Evolutionary conservation across 2,113 vertebrate species (phyloP), one percentile per base, ranked within the genome.

Genomic region (Dicentrarchus labrax): DNA sequence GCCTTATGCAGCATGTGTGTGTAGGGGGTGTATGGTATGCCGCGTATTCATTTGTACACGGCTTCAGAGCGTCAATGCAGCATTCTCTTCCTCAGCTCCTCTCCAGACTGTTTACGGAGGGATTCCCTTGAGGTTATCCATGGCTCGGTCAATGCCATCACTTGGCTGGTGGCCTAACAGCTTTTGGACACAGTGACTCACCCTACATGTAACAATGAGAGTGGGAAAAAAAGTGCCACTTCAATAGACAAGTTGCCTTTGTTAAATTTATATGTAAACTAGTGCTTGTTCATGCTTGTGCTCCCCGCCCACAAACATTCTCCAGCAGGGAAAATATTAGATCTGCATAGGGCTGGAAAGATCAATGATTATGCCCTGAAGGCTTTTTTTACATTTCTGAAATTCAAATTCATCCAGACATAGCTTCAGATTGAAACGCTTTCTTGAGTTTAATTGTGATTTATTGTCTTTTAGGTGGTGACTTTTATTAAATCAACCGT

Each of bases 111-210:
- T 87, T 86, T 80, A 76, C 53, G 15, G 74, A 85, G 87, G 92
- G 90, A 92, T 92, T 93, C 91, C 93, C 90, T 84, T 71, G 84
- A 84, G 91, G 69, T 78, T 82, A 72, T 82, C 70, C 72, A 41
- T 50, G 6, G 13, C 84, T 79, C 38, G 24, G 36, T 56, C 38
- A 36, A 75, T 84, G 88, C 81, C 86, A 80, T 76, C 88, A 86
- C 85, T 93, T 84, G 85, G 90, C 87, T 5, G 16, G 47, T 65
- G 81, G 79, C 89, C 82, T 59, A 19, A 79, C 36, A 50, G 73
- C 86, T 78, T 87, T 84, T 79, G 53, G 75, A 87, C 50, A 48
- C 65, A 83, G 80, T 93, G 90, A 90, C 86, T 89, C 88, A 88
- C 51, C 72, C 84, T 10, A 47, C 65, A 70, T 89, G 78, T 66